Evolutionary conservation across 2,888 invertebrate species (phyloP), one percentile per base, ranked within the genome.

Genomic region (Anoplius nigerrimus): DNA sequence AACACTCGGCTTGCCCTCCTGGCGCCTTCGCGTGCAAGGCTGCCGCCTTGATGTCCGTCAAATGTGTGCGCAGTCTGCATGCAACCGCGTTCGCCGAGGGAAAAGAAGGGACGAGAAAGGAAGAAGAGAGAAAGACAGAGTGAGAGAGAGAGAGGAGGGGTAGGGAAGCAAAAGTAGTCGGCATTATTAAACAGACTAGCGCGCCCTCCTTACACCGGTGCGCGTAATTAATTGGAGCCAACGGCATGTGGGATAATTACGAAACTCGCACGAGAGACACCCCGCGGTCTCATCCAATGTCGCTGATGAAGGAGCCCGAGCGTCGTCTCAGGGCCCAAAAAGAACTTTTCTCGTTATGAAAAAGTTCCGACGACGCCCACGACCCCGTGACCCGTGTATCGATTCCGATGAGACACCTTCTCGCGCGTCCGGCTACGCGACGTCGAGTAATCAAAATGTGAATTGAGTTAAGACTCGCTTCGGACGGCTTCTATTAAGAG

Each of bases 171-270:
- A 60, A 48, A 52, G 22, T 15, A 45, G 59, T 55, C 63, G 65
- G 70, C 75, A 64, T 79, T 80, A 78, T 79, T 78, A 76, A 81
- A 78, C 72, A 71, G 53, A 63, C 52, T 43, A 4, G 21, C 6
- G 21, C 58, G 57, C 51, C 52, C 48, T 56, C 68, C 64, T 76
- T 69, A 70, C 71, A 62, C 65, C 70, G 72, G 66, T 60, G 70
- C 62, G 73, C 63, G 75, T 74, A 78, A 81, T 80, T 81, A 80
- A 81, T 81, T 76, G 74, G 71, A 80, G 78, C 74, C 72, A 76
- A 65, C 66, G 74, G 71, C 55, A 65, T 71, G 71, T 70, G 74
- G 68, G 75, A 74, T 80, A 81, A 81, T 79, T 79, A 77, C 75
- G 74, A 62, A 68, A 75, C 78, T 78, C 75, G 72, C 67, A 74